A percentile compares a stretch with the other conserved stretches of the same genome.
Evolutionary conservation across 2,888 invertebrate species (phyloP).

Genomic region (Boloria selene): DNA sequence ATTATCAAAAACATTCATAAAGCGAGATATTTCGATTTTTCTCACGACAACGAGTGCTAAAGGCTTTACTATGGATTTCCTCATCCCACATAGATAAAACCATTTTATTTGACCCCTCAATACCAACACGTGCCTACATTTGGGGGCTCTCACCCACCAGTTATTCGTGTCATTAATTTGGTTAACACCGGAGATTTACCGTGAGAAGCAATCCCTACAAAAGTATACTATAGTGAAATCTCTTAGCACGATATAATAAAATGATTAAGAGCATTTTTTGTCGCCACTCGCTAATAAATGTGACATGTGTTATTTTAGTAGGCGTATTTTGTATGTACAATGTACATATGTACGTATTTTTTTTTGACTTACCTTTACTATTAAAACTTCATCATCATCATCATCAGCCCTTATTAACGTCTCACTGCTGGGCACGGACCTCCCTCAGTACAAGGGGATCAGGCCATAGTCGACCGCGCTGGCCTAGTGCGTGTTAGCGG

Average conservation of each 20-base stretch:
- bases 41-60: slow-evolving; percentile 50
- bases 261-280: slow-evolving; percentile 26
- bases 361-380: no score
- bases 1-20: slow-evolving; percentile 35
- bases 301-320: background rate
- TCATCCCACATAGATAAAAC: slow-evolving; percentile 46
- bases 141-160: slow-evolving; percentile 26
- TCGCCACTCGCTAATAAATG: background rate
- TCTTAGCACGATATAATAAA: slow-evolving; percentile 43
- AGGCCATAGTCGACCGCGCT: no score
- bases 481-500: no score
- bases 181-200: slow-evolving; percentile 70
- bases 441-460: no score
- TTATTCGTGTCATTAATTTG: slow-evolving; percentile 66
- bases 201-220: slow-evolving; percentile 59
- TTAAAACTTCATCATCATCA: no score
- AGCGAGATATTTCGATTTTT: slow-evolving; percentile 38
- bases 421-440: no score
- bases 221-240: slow-evolving; percentile 33
- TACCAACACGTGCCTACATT: background rate
- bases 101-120: slow-evolving; percentile 3
- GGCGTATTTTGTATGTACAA: no score
- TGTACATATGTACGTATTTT: no score
- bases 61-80: slow-evolving; percentile 48
- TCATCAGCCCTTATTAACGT: no score